A percentile compares a stretch with the other conserved stretches of the same genome.
Evolutionary conservation across 1,140 invertebrate genomes (phyloP).

Genomic region (Sarcophaga peregrina): DNA sequence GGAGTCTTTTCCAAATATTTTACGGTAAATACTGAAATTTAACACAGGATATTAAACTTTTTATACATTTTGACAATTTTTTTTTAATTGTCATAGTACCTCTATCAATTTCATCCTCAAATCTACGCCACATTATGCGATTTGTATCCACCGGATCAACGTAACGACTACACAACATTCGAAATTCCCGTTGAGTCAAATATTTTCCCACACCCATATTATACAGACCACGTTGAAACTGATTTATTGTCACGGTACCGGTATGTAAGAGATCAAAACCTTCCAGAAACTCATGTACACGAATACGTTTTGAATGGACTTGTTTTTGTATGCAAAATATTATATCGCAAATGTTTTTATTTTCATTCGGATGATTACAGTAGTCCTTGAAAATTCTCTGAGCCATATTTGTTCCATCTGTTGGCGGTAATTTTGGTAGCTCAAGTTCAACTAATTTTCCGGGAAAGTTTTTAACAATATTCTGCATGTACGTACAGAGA

Average conservation of each 20-base stretch:
- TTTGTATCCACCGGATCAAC: slow-evolving; percentile 73
- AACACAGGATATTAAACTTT: not conserved
- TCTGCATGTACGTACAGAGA: slow-evolving; percentile 54
- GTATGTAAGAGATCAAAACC: slow-evolving; percentile 73
- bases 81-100: slow-evolving; percentile 60
- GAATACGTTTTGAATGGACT: slow-evolving; percentile 71
- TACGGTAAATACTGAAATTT: slow-evolving; percentile 72
- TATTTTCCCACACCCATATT: slow-evolving; percentile 72
- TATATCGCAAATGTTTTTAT: slow-evolving; percentile 57
- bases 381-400: slow-evolving; percentile 56
- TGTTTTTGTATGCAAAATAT: slow-evolving; percentile 65
- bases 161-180: slow-evolving; percentile 72
- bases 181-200: slow-evolving; percentile 71
- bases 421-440: slow-evolving; percentile 73
- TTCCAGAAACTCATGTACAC: slow-evolving; percentile 73
- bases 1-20: slow-evolving; percentile 77
- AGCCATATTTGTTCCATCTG: slow-evolving; percentile 67
- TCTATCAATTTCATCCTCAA: slow-evolving; percentile 77
- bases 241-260: slow-evolving; percentile 73
- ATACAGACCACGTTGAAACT: slow-evolving; percentile 75
- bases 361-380: slow-evolving; percentile 55
- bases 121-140: slow-evolving; percentile 76
- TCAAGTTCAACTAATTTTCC: slow-evolving; percentile 75
- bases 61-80: not conserved
- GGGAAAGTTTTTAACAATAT: slow-evolving; percentile 69